Conservation (phyloP, 2,888 invertebrate species). For the Yponomeuta malinellus region DNA sequence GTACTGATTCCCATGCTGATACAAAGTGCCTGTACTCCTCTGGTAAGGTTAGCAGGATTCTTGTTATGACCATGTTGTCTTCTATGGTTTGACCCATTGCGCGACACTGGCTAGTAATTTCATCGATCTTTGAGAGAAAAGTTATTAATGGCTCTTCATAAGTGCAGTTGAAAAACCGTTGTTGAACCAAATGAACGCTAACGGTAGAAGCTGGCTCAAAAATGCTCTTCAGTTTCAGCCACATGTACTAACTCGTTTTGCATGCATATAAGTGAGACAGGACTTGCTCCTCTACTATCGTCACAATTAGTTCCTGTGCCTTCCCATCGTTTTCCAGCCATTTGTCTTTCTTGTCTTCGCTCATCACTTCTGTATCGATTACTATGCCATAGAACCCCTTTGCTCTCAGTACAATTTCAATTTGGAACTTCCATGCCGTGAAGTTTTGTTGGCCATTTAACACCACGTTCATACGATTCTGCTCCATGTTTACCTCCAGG, state of each 20-base stretch:
- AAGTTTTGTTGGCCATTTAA: too few relatives aligned
- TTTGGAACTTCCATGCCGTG: too few relatives aligned
- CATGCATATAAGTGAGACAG: slow-evolving; percentile 31
- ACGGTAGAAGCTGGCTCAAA: slow-evolving; percentile 38
- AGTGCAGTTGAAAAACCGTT: slow-evolving; percentile 32
- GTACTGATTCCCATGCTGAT: slow-evolving; percentile 29
- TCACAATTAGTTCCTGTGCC: slow-evolving; percentile 28
- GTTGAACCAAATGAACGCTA: slow-evolving; percentile 35
- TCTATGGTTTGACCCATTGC: slow-evolving; percentile 29
- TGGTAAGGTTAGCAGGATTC: slow-evolving; percentile 34
- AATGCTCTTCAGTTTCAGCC: slow-evolving; percentile 29
- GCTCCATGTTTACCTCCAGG: too few relatives aligned
- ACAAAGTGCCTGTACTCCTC: slow-evolving; percentile 36
- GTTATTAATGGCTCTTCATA: slow-evolving; percentile 26
- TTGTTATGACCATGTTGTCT: slow-evolving; percentile 32
- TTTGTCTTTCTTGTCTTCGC: too few relatives aligned
- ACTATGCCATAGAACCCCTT: background rate
- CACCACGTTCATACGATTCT: too few relatives aligned
- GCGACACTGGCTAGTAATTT: slow-evolving; percentile 27
- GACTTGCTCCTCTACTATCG: slow-evolving; percentile 16
- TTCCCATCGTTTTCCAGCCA: slow-evolving; percentile 25
- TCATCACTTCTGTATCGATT: too few relatives aligned
- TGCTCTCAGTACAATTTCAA: background rate
- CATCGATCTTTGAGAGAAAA: slow-evolving; percentile 30
- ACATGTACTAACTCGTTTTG: slow-evolving; percentile 29